phyloP scores from a whole-genome alignment of 2,113 vertebrate genomes.

The Apteryx mantelli region DNA sequence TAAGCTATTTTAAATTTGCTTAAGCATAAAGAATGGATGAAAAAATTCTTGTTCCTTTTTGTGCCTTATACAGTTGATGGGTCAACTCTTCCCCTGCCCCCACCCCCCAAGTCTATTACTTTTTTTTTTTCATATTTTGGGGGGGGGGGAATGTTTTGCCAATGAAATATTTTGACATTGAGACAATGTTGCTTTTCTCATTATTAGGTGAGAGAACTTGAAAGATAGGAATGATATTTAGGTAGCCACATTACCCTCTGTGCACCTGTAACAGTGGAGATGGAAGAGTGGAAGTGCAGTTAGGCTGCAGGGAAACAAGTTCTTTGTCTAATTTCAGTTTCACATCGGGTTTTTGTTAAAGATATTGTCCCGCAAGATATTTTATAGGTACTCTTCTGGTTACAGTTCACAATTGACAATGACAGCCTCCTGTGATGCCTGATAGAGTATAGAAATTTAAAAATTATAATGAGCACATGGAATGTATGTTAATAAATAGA shows the following conservation, averaged over 20 bases:
- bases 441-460: background rate
- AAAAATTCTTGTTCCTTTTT: background rate
- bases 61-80: background rate
- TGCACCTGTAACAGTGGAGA: fast-evolving
- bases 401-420: background rate
- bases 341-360: background rate
- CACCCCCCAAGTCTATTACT: background rate
- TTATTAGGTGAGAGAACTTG: background rate
- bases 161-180: background rate
- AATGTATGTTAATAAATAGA: background rate
- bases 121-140: background rate
- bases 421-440: background rate
- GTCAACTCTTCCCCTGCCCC: background rate
- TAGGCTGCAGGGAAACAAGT: background rate
- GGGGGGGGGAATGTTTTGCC: background rate
- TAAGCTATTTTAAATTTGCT: background rate
- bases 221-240: background rate
- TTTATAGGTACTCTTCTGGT: background rate
- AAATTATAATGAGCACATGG: background rate
- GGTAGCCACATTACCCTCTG: background rate
- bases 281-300: background rate
- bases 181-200: background rate
- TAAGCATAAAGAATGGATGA: background rate
- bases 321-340: background rate
- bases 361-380: background rate